Evolutionary conservation across 2,888 invertebrate species (phyloP).

Genomic region (Stenodera caucasica): DNA sequence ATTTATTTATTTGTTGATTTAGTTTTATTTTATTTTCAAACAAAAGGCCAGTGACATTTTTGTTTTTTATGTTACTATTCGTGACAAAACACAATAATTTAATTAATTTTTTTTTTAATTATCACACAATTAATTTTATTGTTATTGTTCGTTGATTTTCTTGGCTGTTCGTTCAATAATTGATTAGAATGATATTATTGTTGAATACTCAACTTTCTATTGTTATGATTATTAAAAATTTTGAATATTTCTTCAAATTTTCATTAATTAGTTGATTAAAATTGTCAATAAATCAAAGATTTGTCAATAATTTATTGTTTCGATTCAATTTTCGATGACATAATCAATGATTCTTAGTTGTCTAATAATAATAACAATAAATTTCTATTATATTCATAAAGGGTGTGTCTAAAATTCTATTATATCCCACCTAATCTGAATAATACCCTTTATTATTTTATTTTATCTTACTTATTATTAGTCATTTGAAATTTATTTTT

Average conservation of each 20-base stretch:
- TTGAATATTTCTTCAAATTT: too few relatives aligned
- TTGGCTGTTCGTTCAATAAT: neutral
- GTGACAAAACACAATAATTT: neutral
- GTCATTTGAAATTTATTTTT: neutral
- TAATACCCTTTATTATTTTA: neutral
- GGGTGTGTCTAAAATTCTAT: neutral
- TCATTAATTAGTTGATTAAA: too few relatives aligned
- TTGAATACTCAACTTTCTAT: conserved; percentile 4
- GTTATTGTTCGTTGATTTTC: conserved; percentile 1
- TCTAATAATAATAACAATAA: too few relatives aligned
- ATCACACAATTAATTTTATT: neutral
- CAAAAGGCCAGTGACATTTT: conserved; percentile 3
- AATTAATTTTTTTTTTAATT: neutral
- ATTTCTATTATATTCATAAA: neutral
- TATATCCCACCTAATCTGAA: neutral
- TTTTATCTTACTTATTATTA: neutral
- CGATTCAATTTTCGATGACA: neutral
- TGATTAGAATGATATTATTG: neutral
- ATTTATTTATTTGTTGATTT: too few relatives aligned
- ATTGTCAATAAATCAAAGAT: neutral
- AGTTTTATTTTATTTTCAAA: neutral
- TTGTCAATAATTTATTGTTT: neutral
- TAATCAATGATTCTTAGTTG: neutral
- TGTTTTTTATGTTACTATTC: neutral
- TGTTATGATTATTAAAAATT: too few relatives aligned